Percentiles rank a stretch among this genome's conserved stretches.
These are phyloP conservation scores for Ichneumoninae sp. DNA, from an alignment of 2,888 invertebrate species.

Conservation along the genomic window DNA sequence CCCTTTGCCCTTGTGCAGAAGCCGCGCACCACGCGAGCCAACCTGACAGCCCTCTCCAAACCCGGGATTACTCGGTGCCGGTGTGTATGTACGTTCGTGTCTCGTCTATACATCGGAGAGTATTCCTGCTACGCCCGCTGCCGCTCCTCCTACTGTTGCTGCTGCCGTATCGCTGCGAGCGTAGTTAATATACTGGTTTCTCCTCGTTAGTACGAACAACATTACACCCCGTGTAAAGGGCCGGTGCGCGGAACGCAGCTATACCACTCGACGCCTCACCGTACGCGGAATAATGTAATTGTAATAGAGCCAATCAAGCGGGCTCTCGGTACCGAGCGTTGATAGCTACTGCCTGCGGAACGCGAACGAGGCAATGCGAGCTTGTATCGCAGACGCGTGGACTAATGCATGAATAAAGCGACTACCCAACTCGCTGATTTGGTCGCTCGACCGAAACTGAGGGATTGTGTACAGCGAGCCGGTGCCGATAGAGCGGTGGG, in stretches of 20 bases:
- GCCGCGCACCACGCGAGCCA: slow-evolving; percentile 61
- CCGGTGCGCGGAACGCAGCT: slow-evolving; percentile 33
- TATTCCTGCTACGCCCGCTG: slow-evolving; percentile 20
- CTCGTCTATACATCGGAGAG: slow-evolving; percentile 8
- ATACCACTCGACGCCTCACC: slow-evolving; percentile 42
- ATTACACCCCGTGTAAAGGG: slow-evolving; percentile 70
- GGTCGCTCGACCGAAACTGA: slow-evolving; percentile 13
- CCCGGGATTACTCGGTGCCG: slow-evolving; percentile 50
- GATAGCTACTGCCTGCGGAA: slow-evolving; percentile 52
- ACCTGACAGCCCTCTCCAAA: slow-evolving; percentile 69
- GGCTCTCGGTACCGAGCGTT: slow-evolving; percentile 19
- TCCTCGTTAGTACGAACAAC: slow-evolving; percentile 79
- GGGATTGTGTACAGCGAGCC: slow-evolving; percentile 1
- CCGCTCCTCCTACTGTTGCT: slow-evolving; percentile 32
- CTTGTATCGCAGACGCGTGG: neutral
- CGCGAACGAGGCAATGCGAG: slow-evolving; percentile 23
- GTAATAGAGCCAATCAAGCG: slow-evolving; percentile 69
- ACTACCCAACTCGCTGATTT: slow-evolving; percentile 31
- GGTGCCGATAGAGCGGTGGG: neutral
- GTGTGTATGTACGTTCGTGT: slow-evolving; percentile 26
- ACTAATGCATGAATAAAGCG: slow-evolving; percentile 54
- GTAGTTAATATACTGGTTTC: slow-evolving; percentile 80
- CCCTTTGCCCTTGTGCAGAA: slow-evolving; percentile 53
- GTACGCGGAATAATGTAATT: slow-evolving; percentile 69
- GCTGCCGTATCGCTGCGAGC: slow-evolving; percentile 66